Evolutionary conservation across 2,888 invertebrate species (phyloP).

Genomic region (Ophion slaviceki): DNA sequence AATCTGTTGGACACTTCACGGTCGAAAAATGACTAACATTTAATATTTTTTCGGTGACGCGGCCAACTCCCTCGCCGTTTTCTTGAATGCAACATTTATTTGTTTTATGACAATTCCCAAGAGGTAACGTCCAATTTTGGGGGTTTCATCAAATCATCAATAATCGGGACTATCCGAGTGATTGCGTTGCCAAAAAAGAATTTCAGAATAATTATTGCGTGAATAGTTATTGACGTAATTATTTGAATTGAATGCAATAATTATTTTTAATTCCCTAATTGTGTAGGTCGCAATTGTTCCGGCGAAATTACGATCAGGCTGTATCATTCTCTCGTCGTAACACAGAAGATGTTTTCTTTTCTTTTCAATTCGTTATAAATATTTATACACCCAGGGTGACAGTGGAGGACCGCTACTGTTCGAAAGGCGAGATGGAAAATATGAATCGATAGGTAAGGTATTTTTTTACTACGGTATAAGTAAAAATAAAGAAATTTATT

Average conservation of each 20-base stretch:
- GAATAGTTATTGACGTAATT: no score
- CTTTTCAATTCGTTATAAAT: not conserved
- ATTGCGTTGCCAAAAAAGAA: no score
- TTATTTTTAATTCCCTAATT: not conserved
- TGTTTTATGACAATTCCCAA: no score
- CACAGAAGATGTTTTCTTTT: not conserved
- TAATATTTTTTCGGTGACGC: no score
- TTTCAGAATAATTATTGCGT: no score
- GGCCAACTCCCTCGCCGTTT: no score
- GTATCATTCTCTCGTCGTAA: not conserved
- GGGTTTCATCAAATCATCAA: no score
- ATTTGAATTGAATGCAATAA: not conserved
- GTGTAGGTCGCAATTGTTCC: not conserved
- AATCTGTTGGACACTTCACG: no score
- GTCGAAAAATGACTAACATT: no score
- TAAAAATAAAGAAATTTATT: not conserved
- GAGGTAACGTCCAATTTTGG: no score
- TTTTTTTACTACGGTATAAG: not conserved
- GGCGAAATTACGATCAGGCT: not conserved
- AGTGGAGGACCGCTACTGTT: conserved; percentile 88
- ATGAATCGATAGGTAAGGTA: conserved; percentile 86
- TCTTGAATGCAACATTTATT: no score
- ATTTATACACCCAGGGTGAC: conserved; percentile 85
- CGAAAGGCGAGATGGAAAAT: conserved; percentile 85
- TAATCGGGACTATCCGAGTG: no score